Base-by-base conservation (phyloP, 2,113 vertebrate species). In the Grantiella picta region DNA sequence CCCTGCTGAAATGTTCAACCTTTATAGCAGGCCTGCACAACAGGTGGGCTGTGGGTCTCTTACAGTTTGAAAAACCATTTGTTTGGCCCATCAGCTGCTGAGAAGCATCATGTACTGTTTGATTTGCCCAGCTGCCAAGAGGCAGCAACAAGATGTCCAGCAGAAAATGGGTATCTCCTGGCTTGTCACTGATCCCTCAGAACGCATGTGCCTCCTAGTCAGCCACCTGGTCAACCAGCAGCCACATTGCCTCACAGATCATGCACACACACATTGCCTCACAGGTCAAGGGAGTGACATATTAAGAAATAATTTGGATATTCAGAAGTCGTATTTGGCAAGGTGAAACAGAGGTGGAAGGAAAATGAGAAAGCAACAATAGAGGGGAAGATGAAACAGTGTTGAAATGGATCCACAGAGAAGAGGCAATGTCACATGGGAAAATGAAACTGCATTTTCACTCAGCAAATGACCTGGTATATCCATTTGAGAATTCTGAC, bases 21-120 rank as follows among this genome's bases (percentile, higher is more conserved):
- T 96, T 95, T 95, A 92, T 69, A 95, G 53, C 76, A 83, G 75
- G 90, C 88, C 90, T 59, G 56, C 68, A 89, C 95, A 97, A 96
- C 95, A 97, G 96, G 96, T 96, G 96, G 96, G 90, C 88, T 0
- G 42, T 93, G 94, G 94, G 82, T 96, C 90, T 96, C 90, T 93
- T 94, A 82, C 71, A 95, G 86, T 93, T 90, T 93, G 82, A 93
- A 90, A 96, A 96, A 66, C 63, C 94, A 93, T 97, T 97, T 97
- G 95, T 90, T 95, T 95, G 94, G 96, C 90, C 95, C 94, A 94
- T 95, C 94, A 97, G 95, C 95, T 95, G 92, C 95, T 94, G 96
- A 90, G 96, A 96, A 97, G 88, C 92, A 94, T 93, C 90, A 92
- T 92, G 95, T 90, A 90, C 71, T 93, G 92, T 92, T 96, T 95